A percentile compares a stretch with the other conserved stretches of the same genome.
These are phyloP conservation scores for Tromatobia lineatoria DNA, from an alignment of 2,888 invertebrate genomes.

Conservation along the genomic window DNA sequence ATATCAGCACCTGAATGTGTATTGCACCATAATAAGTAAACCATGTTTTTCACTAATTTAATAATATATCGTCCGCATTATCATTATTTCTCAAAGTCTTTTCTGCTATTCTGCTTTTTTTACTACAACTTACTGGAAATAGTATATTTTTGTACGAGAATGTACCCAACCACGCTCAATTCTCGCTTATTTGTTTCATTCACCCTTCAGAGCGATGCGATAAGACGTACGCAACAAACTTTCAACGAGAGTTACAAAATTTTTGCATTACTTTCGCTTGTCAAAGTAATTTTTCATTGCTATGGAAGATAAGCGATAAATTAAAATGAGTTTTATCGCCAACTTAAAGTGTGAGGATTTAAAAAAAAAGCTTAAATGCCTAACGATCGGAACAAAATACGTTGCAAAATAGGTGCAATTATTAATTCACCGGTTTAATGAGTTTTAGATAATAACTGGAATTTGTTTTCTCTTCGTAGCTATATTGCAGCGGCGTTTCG, in stretches of 20 bases:
- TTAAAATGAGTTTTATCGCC: not conserved
- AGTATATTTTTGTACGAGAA: too few species aligned
- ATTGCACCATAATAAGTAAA: too few species aligned
- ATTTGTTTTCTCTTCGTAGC: conserved; percentile 47
- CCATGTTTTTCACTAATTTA: too few species aligned
- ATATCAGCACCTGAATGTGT: too few species aligned
- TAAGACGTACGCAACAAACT: not conserved
- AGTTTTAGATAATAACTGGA: conserved; percentile 45
- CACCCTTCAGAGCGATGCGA: not conserved
- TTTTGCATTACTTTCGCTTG: not conserved
- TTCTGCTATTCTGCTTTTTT: too few species aligned
- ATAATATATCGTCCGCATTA: too few species aligned
- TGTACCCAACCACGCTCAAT: too few species aligned
- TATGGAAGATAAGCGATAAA: not conserved
- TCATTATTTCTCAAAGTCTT: too few species aligned
- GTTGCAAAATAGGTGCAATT: conserved; percentile 12
- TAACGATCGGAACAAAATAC: not conserved
- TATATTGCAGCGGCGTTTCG: conserved; percentile 32
- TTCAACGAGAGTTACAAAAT: not conserved
- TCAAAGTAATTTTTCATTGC: not conserved
- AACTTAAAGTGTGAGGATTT: not conserved
- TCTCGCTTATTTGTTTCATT: not conserved
- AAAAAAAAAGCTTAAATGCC: not conserved
- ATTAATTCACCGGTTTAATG: conserved; percentile 31
- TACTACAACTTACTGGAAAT: too few species aligned